Percentiles rank a stretch among this genome's conserved stretches.
phyloP scores from a whole-genome alignment of 2,797 vertebrate species.

The Cynopterus sphinx region DNA sequence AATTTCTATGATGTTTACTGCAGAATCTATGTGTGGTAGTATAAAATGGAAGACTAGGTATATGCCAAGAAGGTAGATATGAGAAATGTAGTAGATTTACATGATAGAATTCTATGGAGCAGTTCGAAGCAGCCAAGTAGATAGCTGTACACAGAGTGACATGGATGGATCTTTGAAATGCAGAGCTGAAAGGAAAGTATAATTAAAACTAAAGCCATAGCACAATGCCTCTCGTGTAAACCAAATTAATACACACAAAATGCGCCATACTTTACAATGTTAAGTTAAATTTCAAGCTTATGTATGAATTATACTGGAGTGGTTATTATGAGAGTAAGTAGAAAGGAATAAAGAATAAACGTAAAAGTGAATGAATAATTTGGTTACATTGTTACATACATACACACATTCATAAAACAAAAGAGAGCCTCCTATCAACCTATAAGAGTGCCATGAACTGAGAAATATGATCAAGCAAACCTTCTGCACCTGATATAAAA shows the following conservation, averaged over 20 bases:
- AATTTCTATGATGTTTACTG: background rate
- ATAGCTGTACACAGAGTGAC: background rate
- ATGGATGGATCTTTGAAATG: background rate
- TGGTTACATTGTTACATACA: background rate
- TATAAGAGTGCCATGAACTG: background rate
- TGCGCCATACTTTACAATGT: background rate
- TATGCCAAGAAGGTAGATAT: background rate
- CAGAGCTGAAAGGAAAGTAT: background rate
- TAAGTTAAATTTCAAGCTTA: constrained; percentile 3
- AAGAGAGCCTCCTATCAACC: background rate
- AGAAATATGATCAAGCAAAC: background rate
- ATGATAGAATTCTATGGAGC: background rate
- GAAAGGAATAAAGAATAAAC: background rate
- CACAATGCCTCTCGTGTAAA: background rate
- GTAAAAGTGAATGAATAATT: background rate
- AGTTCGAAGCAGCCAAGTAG: background rate
- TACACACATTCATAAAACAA: background rate
- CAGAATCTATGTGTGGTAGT: background rate
- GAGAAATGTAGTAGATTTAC: background rate
- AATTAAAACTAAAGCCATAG: background rate
- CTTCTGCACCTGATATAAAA: background rate
- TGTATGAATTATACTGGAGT: background rate
- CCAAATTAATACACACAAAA: background rate
- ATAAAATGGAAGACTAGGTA: background rate
- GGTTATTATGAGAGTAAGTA: background rate